These are phyloP conservation scores for Drosophila kuntzei DNA, from an alignment of 2,888 invertebrate genomes.

Conservation along the genomic window DNA sequence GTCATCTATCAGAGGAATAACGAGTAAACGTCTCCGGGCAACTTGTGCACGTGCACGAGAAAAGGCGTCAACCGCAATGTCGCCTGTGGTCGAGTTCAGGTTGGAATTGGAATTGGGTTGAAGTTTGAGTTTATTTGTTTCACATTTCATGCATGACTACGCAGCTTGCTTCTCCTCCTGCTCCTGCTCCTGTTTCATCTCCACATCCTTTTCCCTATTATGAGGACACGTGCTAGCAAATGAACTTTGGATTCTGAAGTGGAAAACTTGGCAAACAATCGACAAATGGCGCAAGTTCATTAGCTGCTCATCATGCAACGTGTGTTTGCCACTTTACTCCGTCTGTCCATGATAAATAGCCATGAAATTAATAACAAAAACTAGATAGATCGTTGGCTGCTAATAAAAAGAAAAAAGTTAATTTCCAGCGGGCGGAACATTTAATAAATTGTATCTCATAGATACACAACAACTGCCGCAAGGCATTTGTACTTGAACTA, in stretches of 20 bases:
- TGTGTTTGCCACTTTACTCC: slow-evolving; percentile 23
- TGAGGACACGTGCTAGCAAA: slow-evolving; percentile 50
- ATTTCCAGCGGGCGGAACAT: slow-evolving; percentile 59
- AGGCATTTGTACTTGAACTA: slow-evolving; percentile 45
- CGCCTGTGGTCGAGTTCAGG: slow-evolving; percentile 38
- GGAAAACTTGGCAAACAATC: slow-evolving; percentile 28
- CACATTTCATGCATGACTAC: slow-evolving; percentile 39
- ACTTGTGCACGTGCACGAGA: slow-evolving; percentile 53
- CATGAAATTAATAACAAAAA: slow-evolving; percentile 68
- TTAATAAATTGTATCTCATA: slow-evolving; percentile 51
- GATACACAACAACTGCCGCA: slow-evolving; percentile 34
- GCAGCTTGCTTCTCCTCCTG: slow-evolving; percentile 3
- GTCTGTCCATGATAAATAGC: slow-evolving; percentile 57
- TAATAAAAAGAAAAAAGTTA: slow-evolving; percentile 54
- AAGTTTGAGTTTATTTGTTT: slow-evolving; percentile 33
- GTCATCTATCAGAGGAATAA: slow-evolving; percentile 35
- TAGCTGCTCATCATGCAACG: slow-evolving; percentile 39
- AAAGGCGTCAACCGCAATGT: slow-evolving; percentile 35
- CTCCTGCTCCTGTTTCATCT: background rate
- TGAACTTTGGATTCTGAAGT: slow-evolving; percentile 25
- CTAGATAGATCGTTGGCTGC: slow-evolving; percentile 15
- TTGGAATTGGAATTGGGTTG: background rate
- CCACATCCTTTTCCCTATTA: slow-evolving; percentile 1
- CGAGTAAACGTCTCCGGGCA: slow-evolving; percentile 23
- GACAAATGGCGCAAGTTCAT: slow-evolving; percentile 50